Base-by-base conservation (phyloP, 2,888 invertebrate genomes). In the Mesochorus sp. region DNA sequence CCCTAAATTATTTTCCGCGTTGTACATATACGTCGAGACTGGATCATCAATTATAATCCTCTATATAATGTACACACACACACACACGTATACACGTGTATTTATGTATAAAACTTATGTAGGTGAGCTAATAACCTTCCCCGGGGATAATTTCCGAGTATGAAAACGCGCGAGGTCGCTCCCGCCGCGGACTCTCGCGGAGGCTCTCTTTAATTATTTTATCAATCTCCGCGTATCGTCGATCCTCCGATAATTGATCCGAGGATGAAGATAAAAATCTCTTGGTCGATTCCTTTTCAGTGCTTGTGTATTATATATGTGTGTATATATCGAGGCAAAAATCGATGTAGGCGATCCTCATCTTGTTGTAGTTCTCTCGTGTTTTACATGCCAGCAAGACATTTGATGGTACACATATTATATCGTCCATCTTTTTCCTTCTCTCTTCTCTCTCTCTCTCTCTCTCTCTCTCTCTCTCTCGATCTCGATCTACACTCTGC, bases 341-440 rank as follows among this genome's bases (percentile, higher is more conserved):
- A 75, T 31, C 59, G 55, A 61, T 12, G 71, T 64, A 67, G 81
- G 82, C 83, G 85, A 81, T 81, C 39, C 55, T 62, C 47, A 53
- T 62, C 57, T 71, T 26, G 53, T 72, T 68, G 77, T 68, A 68
- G 37, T 62, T 62, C 51, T 51, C 49, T 31, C 85, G 86, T 89
- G 89, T 89, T 89, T 82, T 87, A 90, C 88, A 88, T 86, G 86
- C 70, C 87, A 88, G 88, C 84, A 89, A 88, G 89, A 89, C 85
- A 87, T 87, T 81, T 64, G 77, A 77, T 77, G 68, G 73, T 68
- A 72, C 67, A 77, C 59, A 64, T 76, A 66, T 61, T 67, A 72
- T 57, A 77, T 77, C 68, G 68, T 37, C 51, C 62, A 73, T 73
- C 73, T 55, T 21, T 59, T 68, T 57, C 57, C 70, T 70, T 85